Evolutionary conservation across 1,140 invertebrate species (phyloP).

Genomic region (Tachypleus tridentatus): DNA sequence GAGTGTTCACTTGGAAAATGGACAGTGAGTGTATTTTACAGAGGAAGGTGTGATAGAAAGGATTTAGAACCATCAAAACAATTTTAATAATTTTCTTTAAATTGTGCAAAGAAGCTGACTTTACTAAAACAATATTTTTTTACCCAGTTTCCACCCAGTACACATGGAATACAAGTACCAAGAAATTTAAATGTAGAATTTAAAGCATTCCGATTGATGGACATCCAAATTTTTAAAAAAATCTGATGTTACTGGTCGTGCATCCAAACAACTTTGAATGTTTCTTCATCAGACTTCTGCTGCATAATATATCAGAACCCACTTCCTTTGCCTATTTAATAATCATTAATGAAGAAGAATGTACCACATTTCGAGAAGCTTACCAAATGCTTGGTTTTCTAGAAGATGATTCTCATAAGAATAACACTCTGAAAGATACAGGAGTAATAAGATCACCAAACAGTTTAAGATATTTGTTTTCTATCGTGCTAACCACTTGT

Average conservation of each 20-base stretch:
- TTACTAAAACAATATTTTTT: conserved; percentile 10
- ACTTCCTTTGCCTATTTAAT: conserved; percentile 1
- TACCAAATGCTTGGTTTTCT: too few relatives aligned
- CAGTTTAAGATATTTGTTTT: too few relatives aligned
- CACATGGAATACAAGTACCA: conserved; percentile 9
- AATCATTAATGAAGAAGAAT: background rate
- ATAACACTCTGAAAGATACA: too few relatives aligned
- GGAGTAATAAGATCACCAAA: too few relatives aligned
- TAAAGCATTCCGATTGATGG: background rate
- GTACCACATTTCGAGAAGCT: background rate
- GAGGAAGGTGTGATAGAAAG: conserved; percentile 1
- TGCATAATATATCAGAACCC: conserved; percentile 1
- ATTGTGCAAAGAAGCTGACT: conserved; percentile 15
- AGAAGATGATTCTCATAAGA: too few relatives aligned
- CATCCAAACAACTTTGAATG: conserved; percentile 4
- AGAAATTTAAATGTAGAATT: background rate
- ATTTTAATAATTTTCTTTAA: conserved; percentile 21
- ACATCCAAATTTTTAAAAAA: background rate
- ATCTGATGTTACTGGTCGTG: background rate
- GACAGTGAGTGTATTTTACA: conserved; percentile 30
- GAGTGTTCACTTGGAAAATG: conserved; percentile 37
- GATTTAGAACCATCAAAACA: conserved; percentile 9
- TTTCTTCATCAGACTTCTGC: background rate
- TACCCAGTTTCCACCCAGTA: conserved; percentile 7
- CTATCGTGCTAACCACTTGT: too few relatives aligned